Base-by-base conservation (phyloP, 2,888 invertebrate species). In the Willowsia nigromaculata region DNA sequence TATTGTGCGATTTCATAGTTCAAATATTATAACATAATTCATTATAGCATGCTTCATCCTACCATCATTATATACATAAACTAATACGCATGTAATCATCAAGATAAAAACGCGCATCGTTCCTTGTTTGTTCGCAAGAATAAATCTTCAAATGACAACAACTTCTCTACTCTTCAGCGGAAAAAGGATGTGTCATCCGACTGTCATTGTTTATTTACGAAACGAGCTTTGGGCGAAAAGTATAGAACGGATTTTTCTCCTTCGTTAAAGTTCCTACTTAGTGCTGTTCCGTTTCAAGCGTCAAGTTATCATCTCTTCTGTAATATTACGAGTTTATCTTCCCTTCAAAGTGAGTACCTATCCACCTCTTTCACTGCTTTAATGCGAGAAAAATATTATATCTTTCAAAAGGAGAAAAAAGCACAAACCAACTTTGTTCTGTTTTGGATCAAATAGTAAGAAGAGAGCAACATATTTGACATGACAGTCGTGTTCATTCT, bases 401-500 rank as follows among this genome's bases (percentile, higher is more conserved):
- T 59, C 9, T 6, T 27, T 9, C 43, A 40, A 37, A 30, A 27
- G 27, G 27, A 27, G 27, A 62, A 37, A 68, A 68, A 37, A 37
- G 22, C 40, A 68, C 40, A 15, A 40, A 11, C 40, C 18, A 22
- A 37, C n/a, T n/a, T n/a, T n/a, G n/a, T n/a, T n/a, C n/a, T n/a
- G n/a, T n/a, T n/a, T 18, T 15, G 3, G 33, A 68, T 18, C 37
- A 40, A 40, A 40, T 22, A 18, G 18, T 37, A 33, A 76, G 18
- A 53, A n/a, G 33, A 18, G 33, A 76, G 50, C 50, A 76, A 30
- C 76, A 53, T n/a, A n/a, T 76, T 30, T 76, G 76, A 50, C 76
- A 53, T 76, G 76, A 25, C 76, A 50, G 76, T 76, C 27, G 27
- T 68, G 76, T 50, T 76, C 53, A 76, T 76, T 33, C 76, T 76